These are phyloP conservation scores for Microchirus variegatus DNA, from an alignment of 2,797 vertebrate species.

Conservation along the genomic window DNA sequence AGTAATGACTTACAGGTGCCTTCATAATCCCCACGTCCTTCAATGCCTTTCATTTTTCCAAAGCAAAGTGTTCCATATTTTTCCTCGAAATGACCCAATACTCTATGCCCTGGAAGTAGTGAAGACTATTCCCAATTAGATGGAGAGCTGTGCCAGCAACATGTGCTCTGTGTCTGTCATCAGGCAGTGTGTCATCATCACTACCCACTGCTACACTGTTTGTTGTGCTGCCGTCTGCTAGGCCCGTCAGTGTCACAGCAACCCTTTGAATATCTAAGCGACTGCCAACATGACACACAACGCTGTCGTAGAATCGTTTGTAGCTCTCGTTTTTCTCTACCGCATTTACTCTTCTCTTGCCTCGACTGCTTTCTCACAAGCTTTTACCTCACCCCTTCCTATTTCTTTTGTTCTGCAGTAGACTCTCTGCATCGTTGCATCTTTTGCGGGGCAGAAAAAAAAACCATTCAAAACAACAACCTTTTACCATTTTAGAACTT, in stretches of 20 bases:
- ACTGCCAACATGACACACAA: too few species aligned
- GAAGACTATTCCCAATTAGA: slow-evolving; percentile 58
- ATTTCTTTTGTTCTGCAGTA: too few species aligned
- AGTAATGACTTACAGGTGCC: slow-evolving; percentile 56
- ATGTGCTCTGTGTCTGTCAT: slow-evolving; percentile 42
- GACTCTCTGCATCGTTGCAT: slow-evolving; percentile 16
- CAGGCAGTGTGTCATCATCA: slow-evolving; percentile 39
- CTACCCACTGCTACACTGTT: slow-evolving; percentile 33
- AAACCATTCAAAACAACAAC: neutral
- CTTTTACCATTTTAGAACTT: slow-evolving; percentile 20
- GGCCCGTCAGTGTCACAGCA: too few species aligned
- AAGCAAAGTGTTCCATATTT: slow-evolving; percentile 32
- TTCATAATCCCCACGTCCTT: slow-evolving; percentile 27
- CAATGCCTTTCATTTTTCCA: slow-evolving; percentile 16
- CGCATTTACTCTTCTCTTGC: slow-evolving; percentile 16
- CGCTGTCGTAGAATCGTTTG: too few species aligned
- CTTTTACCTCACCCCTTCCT: too few species aligned
- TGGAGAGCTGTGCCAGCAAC: slow-evolving; percentile 30
- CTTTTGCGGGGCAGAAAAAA: slow-evolving; percentile 18
- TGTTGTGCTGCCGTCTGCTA: neutral
- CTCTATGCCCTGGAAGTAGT: slow-evolving; percentile 24
- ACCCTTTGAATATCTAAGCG: too few species aligned
- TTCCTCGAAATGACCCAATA: slow-evolving; percentile 33
- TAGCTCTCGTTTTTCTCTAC: slow-evolving; percentile 20
- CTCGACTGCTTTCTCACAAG: neutral